These are phyloP conservation scores for Polydrusus cervinus DNA, from an alignment of 2,888 invertebrate species.

Conservation along the genomic window DNA sequence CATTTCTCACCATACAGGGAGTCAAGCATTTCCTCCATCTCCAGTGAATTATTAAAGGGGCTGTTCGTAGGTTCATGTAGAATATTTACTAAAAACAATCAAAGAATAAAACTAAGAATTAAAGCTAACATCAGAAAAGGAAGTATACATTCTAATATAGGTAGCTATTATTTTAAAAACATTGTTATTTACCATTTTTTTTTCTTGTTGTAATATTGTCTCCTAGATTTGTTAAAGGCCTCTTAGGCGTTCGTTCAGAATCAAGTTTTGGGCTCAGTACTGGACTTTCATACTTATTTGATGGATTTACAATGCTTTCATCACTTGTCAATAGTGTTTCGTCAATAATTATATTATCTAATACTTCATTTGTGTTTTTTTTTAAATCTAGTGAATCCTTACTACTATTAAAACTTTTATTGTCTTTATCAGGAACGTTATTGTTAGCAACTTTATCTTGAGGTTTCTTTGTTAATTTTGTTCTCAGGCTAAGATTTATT, in stretches of 20 bases:
- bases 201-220: conserved; percentile 1
- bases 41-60: conserved; percentile 29
- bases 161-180: neutral
- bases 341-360: conserved; percentile 14
- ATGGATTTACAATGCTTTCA: conserved; percentile 18
- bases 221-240: neutral
- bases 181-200: conserved; percentile 12
- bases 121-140: too few relatives aligned
- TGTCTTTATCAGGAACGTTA: neutral
- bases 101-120: neutral
- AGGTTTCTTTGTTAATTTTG: neutral
- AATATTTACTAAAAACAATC: conserved; percentile 1
- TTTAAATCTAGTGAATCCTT: neutral
- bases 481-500: conserved; percentile 21
- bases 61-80: too few relatives aligned
- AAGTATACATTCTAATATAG: neutral
- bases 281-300: neutral
- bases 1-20: conserved; percentile 67
- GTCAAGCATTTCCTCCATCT: conserved; percentile 62
- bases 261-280: neutral
- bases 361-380: neutral
- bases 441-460: neutral
- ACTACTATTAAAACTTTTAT: neutral
- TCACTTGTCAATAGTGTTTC: conserved; percentile 29
- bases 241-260: neutral